Base-by-base conservation (phyloP, 2,113 vertebrate genomes). In the Herpailurus yagouaroundi region DNA sequence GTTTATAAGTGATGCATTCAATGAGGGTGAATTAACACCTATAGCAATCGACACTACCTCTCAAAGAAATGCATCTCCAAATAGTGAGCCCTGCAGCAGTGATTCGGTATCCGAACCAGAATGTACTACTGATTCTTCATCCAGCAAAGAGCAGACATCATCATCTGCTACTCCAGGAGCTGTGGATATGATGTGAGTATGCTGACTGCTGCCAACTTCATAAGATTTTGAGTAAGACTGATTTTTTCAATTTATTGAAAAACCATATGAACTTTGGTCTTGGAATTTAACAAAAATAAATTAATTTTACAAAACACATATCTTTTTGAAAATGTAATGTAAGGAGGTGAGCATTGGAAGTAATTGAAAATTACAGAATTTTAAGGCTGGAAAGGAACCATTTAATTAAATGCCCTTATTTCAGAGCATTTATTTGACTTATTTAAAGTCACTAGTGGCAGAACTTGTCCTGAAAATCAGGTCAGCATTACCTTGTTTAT, bases 1-100 rank as follows among this genome's bases (percentile, higher is more conserved):
- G 98, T 99, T 99, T 97, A 99, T 99, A 97, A 99, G 99, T 19
- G 99, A 99, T 2, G 99, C 99, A 0, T 99, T 99, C 41, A 92
- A 96, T 0, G 99, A 99, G 13, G 98, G 98, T 25, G 99, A 99
- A 92, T 98, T 99, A 89, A 97, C 90, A 7, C 4, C 96, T 7
- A 3, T 64, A 13, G 87, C 94, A 64, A 81, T 96, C 38, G 99
- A 99, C 80, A 92, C 89, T 88, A 98, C 98, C 98, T 98, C 98
- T 91, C 99, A 99, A 1, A 98, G 99, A 94, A 98, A 98, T 94
- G 36, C 77, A 31, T 98, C 98, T 93, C 99, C 98, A 31, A 98
- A 92, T 93, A 98, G 93, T 5, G 97, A 99, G 98, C 98, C 98
- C 4, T 99, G 98, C 45, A 99, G 99, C 94, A 99, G 99, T 2